Percentiles rank a stretch among this genome's conserved stretches.
These are phyloP conservation scores for Drosophila simulans DNA, from an alignment of 1,140 invertebrate genomes.

Conservation along the genomic window DNA sequence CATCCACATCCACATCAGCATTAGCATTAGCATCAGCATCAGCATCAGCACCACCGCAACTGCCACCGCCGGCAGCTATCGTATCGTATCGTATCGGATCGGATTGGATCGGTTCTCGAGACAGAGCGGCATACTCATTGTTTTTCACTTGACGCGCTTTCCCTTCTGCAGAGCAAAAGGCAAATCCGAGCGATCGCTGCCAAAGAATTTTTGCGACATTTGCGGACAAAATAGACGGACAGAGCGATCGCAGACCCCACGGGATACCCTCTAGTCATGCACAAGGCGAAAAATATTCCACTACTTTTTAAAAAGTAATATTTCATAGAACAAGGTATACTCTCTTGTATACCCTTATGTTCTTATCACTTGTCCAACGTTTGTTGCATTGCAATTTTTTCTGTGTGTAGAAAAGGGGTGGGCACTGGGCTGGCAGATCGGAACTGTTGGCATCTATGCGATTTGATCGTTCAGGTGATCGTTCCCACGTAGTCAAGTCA, in stretches of 20 bases:
- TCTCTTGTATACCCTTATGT: no score
- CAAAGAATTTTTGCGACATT: slow-evolving; percentile 50
- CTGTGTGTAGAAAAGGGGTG: not conserved
- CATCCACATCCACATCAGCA: not conserved
- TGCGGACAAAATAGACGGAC: slow-evolving; percentile 7
- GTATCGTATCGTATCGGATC: slow-evolving; percentile 2
- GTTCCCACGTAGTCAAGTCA: slow-evolving; percentile 11
- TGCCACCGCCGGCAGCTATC: slow-evolving; percentile 8
- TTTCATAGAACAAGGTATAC: no score
- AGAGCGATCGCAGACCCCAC: slow-evolving; percentile 1
- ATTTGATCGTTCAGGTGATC: slow-evolving; percentile 19
- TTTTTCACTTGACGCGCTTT: slow-evolving; percentile 40
- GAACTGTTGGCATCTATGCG: slow-evolving; percentile 4
- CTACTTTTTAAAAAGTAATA: no score
- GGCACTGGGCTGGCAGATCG: not conserved
- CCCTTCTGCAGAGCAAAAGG: slow-evolving; percentile 5
- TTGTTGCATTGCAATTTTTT: not conserved
- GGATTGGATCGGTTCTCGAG: slow-evolving; percentile 23
- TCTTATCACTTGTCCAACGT: no score
- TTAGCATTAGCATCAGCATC: slow-evolving; percentile 3
- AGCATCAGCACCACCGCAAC: slow-evolving; percentile 9
- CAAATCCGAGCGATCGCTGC: slow-evolving; percentile 7
- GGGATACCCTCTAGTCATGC: slow-evolving; percentile 18
- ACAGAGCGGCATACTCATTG: slow-evolving; percentile 32
- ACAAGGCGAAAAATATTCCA: not conserved